Percentiles rank a stretch among this genome's conserved stretches.
Conservation (phyloP, 2,797 vertebrate species). For the Acomys russatus region DNA sequence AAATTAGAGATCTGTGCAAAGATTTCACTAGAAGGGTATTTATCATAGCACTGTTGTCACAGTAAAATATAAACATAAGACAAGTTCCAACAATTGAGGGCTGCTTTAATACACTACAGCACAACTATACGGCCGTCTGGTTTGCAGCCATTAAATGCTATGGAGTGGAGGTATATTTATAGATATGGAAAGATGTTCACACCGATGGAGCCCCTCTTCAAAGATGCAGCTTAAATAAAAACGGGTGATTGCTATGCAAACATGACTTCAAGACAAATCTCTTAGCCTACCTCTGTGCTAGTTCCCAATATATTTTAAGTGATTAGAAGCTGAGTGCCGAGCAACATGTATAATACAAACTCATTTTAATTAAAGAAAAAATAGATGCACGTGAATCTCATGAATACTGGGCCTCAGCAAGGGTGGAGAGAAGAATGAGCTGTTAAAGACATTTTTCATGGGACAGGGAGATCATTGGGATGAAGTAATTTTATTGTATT, state of each 20-base stretch:
- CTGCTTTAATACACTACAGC: neutral
- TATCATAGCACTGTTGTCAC: constrained; percentile 22
- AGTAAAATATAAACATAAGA: constrained; percentile 60
- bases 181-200: neutral
- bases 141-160: constrained; percentile 10
- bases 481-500: constrained; percentile 30
- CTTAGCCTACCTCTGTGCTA: constrained; percentile 2
- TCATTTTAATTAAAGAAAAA: constrained; percentile 79
- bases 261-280: constrained; percentile 49
- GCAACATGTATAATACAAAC: constrained; percentile 30
- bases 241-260: constrained; percentile 62
- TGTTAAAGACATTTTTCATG: constrained; percentile 37
- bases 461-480: neutral
- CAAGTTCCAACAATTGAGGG: constrained; percentile 11
- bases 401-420: constrained; percentile 60
- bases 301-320: constrained; percentile 69
- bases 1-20: constrained; percentile 59
- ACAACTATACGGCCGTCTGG: accelerated
- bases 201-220: neutral
- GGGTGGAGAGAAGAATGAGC: neutral
- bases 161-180: constrained; percentile 33
- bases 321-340: constrained; percentile 51
- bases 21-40: constrained; percentile 58
- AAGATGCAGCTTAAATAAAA: constrained; percentile 61
- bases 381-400: constrained; percentile 22